Conservation (phyloP, 92 coral and sea anemone species). For the Zoanthus sansibaricus region DNA sequence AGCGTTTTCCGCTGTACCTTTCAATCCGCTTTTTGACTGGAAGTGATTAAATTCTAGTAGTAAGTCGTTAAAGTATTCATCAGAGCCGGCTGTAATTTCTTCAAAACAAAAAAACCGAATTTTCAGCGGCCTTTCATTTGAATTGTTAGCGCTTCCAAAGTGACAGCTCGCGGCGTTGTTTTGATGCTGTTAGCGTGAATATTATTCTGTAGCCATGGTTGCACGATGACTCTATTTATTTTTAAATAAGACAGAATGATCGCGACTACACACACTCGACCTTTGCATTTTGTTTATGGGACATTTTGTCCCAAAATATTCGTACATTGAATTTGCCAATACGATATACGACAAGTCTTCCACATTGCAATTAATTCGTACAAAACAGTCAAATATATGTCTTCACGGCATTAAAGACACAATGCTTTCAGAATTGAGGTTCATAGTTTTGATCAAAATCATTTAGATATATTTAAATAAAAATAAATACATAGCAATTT, state of each 20-base stretch:
- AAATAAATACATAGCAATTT: not conserved
- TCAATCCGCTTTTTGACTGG: not conserved
- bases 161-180: slow-evolving; percentile 27
- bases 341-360: no score
- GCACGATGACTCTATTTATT: not conserved
- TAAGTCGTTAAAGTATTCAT: not conserved
- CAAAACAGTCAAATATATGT: not conserved
- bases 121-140: slow-evolving; percentile 22
- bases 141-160: slow-evolving; percentile 10
- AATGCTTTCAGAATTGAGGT: not conserved
- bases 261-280: not conserved
- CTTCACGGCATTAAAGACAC: not conserved
- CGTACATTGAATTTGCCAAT: not conserved
- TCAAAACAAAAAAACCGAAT: slow-evolving; percentile 13
- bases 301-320: not conserved
- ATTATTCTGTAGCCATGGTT: slow-evolving; percentile 1
- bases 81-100: not conserved
- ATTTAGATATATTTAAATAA: not conserved
- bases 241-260: not conserved
- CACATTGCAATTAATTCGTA: no score
- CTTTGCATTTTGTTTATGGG: not conserved
- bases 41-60: not conserved
- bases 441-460: not conserved
- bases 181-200: slow-evolving; percentile 6
- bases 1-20: not conserved